Evolutionary conservation across 1,140 invertebrate species (phyloP), one percentile per base, ranked within the genome.

Genomic region (Drosophila arawakana): DNA sequence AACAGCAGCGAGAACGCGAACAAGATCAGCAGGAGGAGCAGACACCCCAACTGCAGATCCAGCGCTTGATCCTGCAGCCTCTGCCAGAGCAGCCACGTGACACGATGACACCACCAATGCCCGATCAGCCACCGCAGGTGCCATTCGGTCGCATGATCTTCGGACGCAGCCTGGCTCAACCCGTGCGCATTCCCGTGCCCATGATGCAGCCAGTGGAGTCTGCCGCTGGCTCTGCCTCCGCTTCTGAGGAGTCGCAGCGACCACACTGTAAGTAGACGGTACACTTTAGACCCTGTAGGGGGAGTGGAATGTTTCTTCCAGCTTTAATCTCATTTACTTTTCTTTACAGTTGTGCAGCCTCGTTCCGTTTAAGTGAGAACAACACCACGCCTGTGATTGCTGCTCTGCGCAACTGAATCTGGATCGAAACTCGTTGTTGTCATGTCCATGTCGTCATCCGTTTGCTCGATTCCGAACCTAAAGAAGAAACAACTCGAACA

Each of bases 321-420:
- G 1, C 18, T 21, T 21, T 21, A 21, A 21, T 21, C 2, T 21
- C 18, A 21, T 21, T 1, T 30, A 30, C 5, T 30, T 30, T 30
- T 5, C 25, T 30, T 90, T 93, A 9, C 92, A 95, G 95, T 94
- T 91, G 93, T 95, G 21, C 95, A 95, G 81, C 95, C 95, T 76
- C 94, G 95, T 84, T 95, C 95, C 39, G 94, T 78, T 93, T 95
- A 62, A 79, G 85, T 80, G 78, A 90, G 78, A 90, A 89, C 80
- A 95, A 94, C 85, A 94, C 94, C 94, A 94, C 79, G 93, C 94
- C 63, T 95, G 95, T 85, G 94, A 95, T 85, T 95, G 94, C 85
- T 90, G 81, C 86, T 90, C 73, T 90, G 86, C 82, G 54, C 41
- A 37, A 39, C 52, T 39, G 54, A 41, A 57, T 84, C 69, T 83